phyloP scores from a whole-genome alignment of 2,797 vertebrate species.

The Scolopax rusticola region DNA sequence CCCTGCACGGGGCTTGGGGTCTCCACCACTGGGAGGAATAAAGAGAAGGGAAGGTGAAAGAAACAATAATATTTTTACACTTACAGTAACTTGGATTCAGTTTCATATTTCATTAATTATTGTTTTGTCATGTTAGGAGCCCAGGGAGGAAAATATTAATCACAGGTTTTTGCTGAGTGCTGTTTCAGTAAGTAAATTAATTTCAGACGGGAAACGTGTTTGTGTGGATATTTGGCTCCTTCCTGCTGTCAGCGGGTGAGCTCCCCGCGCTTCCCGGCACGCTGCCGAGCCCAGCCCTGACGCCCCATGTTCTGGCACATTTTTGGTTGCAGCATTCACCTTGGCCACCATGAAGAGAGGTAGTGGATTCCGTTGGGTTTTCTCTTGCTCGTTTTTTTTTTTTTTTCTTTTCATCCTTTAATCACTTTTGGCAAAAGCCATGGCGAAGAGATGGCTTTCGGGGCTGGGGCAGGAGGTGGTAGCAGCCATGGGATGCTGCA shows the following conservation, averaged over 20 bases:
- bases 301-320: fast-evolving
- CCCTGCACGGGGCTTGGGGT: neutral
- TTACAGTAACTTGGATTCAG: constrained; percentile 32
- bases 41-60: constrained; percentile 12
- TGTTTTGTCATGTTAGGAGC: constrained; percentile 48
- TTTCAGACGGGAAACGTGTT: constrained; percentile 18
- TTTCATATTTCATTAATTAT: constrained; percentile 64
- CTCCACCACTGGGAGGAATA: neutral
- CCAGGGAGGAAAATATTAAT: constrained; percentile 56
- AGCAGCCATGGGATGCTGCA: neutral
- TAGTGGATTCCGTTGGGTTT: neutral
- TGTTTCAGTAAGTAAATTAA: constrained; percentile 68
- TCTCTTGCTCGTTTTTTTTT: neutral
- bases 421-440: neutral
- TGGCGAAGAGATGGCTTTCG: fast-evolving
- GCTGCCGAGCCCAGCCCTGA: neutral
- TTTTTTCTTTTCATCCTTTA: neutral
- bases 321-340: neutral
- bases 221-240: constrained; percentile 12
- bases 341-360: neutral
- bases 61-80: constrained; percentile 60
- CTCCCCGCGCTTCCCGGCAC: fast-evolving
- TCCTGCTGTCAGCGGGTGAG: neutral
- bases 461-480: neutral
- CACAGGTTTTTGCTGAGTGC: constrained; percentile 34